phyloP scores from a whole-genome alignment of 2,888 invertebrate genomes.

The Cryptocheilus praepositus region DNA sequence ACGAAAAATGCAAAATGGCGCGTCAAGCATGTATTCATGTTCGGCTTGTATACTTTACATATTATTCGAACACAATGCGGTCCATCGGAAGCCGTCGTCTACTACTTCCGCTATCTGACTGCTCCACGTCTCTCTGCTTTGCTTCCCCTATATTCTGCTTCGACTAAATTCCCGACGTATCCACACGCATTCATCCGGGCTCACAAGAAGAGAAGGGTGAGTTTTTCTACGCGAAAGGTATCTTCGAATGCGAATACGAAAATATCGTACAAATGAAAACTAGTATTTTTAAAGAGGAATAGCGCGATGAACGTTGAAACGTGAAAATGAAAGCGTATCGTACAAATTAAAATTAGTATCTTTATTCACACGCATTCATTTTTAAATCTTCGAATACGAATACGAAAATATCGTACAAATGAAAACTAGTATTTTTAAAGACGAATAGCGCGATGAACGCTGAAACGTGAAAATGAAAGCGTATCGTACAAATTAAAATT shows the following conservation, averaged over 20 bases:
- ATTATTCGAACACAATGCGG: constrained; percentile 64
- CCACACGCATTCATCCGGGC: constrained; percentile 54
- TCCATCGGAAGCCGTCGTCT: constrained; percentile 68
- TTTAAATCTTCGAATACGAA: constrained; percentile 2
- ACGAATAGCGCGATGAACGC: neutral
- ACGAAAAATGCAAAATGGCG: constrained; percentile 34
- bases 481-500: no score
- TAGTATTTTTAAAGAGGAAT: constrained; percentile 11
- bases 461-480: neutral
- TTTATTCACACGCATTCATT: no score
- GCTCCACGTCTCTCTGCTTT: constrained; percentile 57
- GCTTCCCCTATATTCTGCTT: constrained; percentile 50
- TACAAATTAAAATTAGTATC: no score
- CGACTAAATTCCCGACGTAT: constrained; percentile 51
- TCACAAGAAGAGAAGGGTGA: constrained; percentile 47
- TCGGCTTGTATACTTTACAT: constrained; percentile 62
- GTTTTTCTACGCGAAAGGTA: constrained; percentile 40
- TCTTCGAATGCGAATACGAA: neutral
- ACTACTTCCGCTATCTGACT: constrained; percentile 66
- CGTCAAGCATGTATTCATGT: constrained; percentile 50
- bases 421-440: constrained; percentile 13
- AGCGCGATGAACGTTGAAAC: no score
- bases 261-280: constrained; percentile 14
- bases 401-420: constrained; percentile 7
- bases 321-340: constrained; percentile 3